A percentile compares a stretch with the other conserved stretches of the same genome.
These are phyloP conservation scores for Eonycteris spelaea DNA, from an alignment of 2,113 vertebrate species.

Conservation along the genomic window DNA sequence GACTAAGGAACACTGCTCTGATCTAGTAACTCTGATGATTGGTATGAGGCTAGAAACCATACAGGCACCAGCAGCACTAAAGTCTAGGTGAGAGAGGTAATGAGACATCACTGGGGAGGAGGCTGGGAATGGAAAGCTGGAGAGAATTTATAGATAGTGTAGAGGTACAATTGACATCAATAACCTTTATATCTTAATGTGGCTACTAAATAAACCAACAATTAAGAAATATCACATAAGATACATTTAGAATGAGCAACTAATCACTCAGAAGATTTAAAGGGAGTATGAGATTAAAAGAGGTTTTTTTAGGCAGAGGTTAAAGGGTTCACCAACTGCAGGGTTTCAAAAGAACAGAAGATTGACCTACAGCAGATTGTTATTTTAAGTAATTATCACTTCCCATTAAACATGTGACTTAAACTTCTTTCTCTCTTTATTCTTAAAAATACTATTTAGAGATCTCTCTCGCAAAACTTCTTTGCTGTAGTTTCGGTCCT, in stretches of 20 bases:
- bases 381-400: neutral
- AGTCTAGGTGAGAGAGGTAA: neutral
- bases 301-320: neutral
- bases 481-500: neutral
- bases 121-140: neutral
- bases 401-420: neutral
- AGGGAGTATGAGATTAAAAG: conserved; percentile 28
- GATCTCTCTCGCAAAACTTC: neutral
- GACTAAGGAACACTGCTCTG: neutral
- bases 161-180: neutral
- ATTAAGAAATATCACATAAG: conserved; percentile 41
- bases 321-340: neutral
- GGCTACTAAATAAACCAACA: neutral
- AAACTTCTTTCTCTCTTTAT: neutral
- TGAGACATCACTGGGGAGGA: neutral
- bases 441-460: neutral
- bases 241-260: neutral
- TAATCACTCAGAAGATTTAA: neutral
- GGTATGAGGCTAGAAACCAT: no score
- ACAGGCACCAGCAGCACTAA: neutral
- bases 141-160: neutral
- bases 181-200: neutral
- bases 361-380: neutral
- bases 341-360: neutral
- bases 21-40: no score